Evolutionary conservation across 1,140 invertebrate genomes (phyloP), one percentile per base, ranked within the genome.

Genomic region (Drosophila lacertosa): DNA sequence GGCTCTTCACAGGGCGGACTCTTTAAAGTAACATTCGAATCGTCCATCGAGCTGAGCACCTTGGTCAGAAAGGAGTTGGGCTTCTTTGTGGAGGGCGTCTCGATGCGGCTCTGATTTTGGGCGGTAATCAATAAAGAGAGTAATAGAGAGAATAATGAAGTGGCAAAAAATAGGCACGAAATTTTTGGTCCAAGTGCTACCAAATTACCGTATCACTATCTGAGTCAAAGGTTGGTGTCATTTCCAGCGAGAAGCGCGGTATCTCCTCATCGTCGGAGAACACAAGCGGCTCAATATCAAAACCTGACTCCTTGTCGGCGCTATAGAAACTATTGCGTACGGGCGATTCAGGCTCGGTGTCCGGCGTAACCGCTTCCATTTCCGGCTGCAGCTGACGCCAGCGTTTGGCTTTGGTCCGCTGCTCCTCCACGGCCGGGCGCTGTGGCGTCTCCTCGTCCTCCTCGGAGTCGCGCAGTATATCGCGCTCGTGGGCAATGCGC

Each of bases 181-280:
- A 45, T 44, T 44, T 29, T 7, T 44, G 48, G 6, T 10, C 24
- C 60, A 44, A 42, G 4, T 15, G 22, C 59, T 48, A 69, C 77
- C 72, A 63, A 84, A 78, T 84, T 91, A 91, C 91, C 91, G 83
- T 90, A 91, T 91, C 90, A 86, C 90, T 91, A 90, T 91, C 90
- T 58, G 90, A 91, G 70, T 91, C 90, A 74, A 89, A 50, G 50
- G 71, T 89, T 80, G 83, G 79, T 88, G 89, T 88, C 82, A 90
- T 89, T 90, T 91, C 90, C 74, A 76, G 86, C 77, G 72, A 93
- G 90, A 81, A 93, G 89, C 91, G 93, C 91, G 71, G 93, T 92
- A 91, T 91, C 37, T 92, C 91, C 72, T 94, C 92, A 79, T 94
- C 93, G 79, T 95, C 95, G 20, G 95, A 95, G 91, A 96, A 96